Percentiles rank a stretch among this genome's conserved stretches.
Conservation (phyloP, 2,797 vertebrate species). For the Darevskia nairensis region DNA sequence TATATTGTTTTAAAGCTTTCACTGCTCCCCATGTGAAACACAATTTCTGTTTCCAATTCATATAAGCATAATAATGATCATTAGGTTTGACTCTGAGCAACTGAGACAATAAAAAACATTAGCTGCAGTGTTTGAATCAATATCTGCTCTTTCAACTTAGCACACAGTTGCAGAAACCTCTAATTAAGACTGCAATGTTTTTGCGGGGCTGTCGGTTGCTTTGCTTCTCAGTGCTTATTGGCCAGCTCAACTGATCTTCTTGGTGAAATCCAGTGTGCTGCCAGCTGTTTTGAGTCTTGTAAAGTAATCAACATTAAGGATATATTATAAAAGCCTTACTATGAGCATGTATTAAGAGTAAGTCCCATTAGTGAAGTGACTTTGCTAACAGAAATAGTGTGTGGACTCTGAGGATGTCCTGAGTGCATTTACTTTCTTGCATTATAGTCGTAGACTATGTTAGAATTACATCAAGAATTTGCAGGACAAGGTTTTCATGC, state of each 20-base stretch:
- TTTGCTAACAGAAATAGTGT: no score
- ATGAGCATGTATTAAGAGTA: neutral
- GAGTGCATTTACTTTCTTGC: neutral
- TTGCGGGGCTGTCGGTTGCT: constrained; percentile 55
- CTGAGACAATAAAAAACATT: constrained; percentile 74
- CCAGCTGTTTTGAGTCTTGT: constrained; percentile 33
- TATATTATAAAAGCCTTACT: constrained; percentile 8
- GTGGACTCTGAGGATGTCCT: neutral
- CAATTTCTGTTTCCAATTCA: constrained; percentile 56
- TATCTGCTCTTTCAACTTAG: constrained; percentile 61
- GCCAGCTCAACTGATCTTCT: constrained; percentile 28
- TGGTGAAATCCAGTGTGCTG: constrained; percentile 24
- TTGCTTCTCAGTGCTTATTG: constrained; percentile 35
- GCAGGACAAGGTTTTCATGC: neutral
- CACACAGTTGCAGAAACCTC: constrained; percentile 65
- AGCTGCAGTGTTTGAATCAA: constrained; percentile 73
- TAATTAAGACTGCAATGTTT: constrained; percentile 74
- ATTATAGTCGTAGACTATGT: fast-evolving
- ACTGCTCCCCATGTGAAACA: constrained; percentile 38
- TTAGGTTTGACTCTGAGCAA: constrained; percentile 73
- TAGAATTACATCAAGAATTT: neutral
- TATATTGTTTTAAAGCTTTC: neutral
- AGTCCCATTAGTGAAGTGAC: neutral
- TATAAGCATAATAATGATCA: constrained; percentile 71
- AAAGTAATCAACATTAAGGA: neutral